Base-by-base conservation (phyloP, 2,888 invertebrate genomes). In the Lacanobia oleracea region DNA sequence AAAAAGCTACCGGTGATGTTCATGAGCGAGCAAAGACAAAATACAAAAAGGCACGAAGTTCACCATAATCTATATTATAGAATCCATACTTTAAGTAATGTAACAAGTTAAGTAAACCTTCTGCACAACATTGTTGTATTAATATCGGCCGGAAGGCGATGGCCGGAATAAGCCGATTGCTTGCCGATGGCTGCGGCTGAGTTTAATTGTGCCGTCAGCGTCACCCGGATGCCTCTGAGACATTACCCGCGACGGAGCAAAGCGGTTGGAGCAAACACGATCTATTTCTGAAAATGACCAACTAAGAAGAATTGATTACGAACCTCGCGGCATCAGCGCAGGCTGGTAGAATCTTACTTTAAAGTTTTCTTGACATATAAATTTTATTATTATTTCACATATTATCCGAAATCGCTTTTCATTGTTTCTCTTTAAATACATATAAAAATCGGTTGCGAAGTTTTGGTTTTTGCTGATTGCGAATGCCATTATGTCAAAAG, bases 121-220 rank as follows among this genome's bases (percentile, higher is more conserved):
- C 67, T 79, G 53, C 2, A 10, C 1, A 16, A 7, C 5, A 16
- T 43, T 10, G 6, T 21, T 59, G 27, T 57, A n/a, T 48, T 45
- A 21, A 63, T 75, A 62, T 59, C 50, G 45, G 67, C 40, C 40
- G n/a, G 59, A 10, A 68, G 21, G 72, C 72, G 60, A 75, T 73
- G 72, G 66, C 66, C 50, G 68, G 72, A 71, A 75, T 82, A 82
- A 84, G 70, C 68, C 67, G 75, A 75, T 84, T 77, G 67, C 69
- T 68, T 62, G 37, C 62, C 70, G 81, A 81, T 81, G 61, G 61
- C 72, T 64, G 50, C 61, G 72, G 59, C 62, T 56, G 51, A 67
- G 56, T 76, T 64, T 75, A 72, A 84, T 75, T 84, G 69, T 79
- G 64, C 23, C 45, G 54, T n/a, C 65, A 61, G 21, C 45, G 54